phyloP scores from a whole-genome alignment of 2,113 vertebrate genomes.

The Bubalus kerabau region DNA sequence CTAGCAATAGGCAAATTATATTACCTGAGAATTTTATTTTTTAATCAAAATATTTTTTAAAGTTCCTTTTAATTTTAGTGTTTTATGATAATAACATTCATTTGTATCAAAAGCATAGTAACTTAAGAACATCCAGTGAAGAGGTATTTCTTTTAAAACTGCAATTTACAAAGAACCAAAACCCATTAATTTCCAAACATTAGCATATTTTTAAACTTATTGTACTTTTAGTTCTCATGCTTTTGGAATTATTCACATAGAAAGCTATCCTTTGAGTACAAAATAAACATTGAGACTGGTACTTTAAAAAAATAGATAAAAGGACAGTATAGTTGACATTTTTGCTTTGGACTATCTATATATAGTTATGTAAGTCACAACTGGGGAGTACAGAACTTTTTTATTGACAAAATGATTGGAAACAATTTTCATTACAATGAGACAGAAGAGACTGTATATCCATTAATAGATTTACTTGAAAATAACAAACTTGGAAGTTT shows the following conservation, averaged over 20 bases:
- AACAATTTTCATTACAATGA: not conserved
- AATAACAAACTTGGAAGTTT: not conserved
- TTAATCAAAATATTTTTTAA: not conserved
- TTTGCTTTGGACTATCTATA: not conserved
- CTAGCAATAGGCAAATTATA: not conserved
- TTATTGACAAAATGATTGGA: not conserved
- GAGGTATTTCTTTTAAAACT: not conserved
- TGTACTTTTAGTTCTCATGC: not conserved
- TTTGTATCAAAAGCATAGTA: not conserved
- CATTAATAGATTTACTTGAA: not conserved
- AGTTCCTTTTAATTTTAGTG: not conserved
- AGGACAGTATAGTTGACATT: not conserved
- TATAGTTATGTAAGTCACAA: not conserved
- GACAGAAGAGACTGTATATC: not conserved
- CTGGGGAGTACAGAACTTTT: not conserved
- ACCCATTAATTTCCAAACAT: not conserved
- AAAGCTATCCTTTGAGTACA: not conserved
- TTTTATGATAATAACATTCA: not conserved
- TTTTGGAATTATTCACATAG: not conserved
- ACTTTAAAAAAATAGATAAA: not conserved
- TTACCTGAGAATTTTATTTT: not conserved
- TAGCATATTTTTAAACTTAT: not conserved
- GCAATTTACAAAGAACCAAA: not conserved
- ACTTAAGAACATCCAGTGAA: not conserved
- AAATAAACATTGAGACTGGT: not conserved